Conservation (phyloP, 1,140 invertebrate species). For the Eueides isabella region DNA sequence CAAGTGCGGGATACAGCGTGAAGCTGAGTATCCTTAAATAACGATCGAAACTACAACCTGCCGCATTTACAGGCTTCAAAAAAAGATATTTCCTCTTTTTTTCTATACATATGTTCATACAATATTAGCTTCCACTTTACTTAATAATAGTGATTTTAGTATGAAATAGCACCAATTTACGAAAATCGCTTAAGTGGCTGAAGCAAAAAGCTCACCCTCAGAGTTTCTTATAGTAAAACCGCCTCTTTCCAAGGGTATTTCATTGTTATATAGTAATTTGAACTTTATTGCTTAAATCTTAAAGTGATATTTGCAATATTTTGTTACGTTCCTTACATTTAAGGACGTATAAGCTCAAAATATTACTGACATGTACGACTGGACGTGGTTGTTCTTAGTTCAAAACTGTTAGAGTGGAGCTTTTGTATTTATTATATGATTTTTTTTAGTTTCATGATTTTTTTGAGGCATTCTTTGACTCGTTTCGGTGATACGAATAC, state of each 20-base stretch:
- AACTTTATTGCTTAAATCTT: background rate
- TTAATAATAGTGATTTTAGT: constrained; percentile 26
- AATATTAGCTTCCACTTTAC: background rate
- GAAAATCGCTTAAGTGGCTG: constrained; percentile 37
- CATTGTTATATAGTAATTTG: background rate
- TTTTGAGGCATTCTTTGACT: no score
- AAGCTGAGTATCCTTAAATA: no score
- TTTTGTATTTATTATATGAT: no score
- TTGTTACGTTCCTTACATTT: background rate
- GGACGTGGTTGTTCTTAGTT: no score
- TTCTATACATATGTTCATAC: background rate
- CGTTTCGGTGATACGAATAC: no score
- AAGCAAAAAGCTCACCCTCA: constrained; percentile 31
- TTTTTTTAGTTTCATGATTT: no score
- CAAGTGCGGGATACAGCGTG: no score
- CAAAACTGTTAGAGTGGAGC: no score
- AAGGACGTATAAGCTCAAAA: background rate
- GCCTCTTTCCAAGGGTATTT: background rate
- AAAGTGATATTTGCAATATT: background rate
- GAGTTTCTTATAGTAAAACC: constrained; percentile 4
- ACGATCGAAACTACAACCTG: no score
- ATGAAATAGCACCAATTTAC: constrained; percentile 38
- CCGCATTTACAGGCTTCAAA: no score
- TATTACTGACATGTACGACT: background rate
- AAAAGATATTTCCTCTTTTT: no score